These are phyloP conservation scores for Drosophila orena DNA, from an alignment of 1,140 invertebrate species.

Conservation along the genomic window DNA sequence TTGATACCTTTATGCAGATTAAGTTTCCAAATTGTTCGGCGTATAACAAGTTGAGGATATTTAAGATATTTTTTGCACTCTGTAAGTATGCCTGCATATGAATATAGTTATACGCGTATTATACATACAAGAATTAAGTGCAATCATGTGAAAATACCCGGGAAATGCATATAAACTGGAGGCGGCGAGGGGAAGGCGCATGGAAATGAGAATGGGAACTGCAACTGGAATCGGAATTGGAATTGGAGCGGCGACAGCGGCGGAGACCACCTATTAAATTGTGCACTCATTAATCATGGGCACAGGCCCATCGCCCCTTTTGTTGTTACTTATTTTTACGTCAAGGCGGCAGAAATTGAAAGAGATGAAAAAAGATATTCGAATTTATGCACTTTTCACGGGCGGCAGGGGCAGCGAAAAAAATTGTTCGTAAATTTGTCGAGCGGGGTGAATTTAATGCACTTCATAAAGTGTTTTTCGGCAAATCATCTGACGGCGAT, in stretches of 20 bases:
- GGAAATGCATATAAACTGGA: constrained; percentile 56
- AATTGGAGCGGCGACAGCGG: constrained; percentile 11
- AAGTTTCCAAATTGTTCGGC: no score
- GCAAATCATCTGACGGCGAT: constrained; percentile 31
- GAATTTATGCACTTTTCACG: constrained; percentile 79
- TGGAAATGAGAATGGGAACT: constrained; percentile 14
- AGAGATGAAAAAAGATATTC: constrained; percentile 62
- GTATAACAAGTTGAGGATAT: neutral
- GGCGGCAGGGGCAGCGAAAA: constrained; percentile 19
- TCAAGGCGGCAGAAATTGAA: constrained; percentile 27
- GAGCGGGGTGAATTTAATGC: constrained; percentile 65
- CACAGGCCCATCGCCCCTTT: constrained; percentile 24
- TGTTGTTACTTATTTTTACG: constrained; percentile 63
- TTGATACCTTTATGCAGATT: no score
- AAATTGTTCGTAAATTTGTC: constrained; percentile 44
- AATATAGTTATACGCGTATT: constrained; percentile 44
- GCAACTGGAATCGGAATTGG: constrained; percentile 1
- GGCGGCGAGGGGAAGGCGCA: constrained; percentile 18
- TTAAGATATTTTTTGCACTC: constrained; percentile 6
- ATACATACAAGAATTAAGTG: constrained; percentile 67
- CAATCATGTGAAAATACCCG: constrained; percentile 79
- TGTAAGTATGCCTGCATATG: constrained; percentile 14
- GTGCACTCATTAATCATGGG: constrained; percentile 79
- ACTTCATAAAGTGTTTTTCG: constrained; percentile 67
- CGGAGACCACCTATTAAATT: constrained; percentile 81